Base-by-base conservation (phyloP, 2,113 vertebrate genomes). In the Stictonetta naevosa region DNA sequence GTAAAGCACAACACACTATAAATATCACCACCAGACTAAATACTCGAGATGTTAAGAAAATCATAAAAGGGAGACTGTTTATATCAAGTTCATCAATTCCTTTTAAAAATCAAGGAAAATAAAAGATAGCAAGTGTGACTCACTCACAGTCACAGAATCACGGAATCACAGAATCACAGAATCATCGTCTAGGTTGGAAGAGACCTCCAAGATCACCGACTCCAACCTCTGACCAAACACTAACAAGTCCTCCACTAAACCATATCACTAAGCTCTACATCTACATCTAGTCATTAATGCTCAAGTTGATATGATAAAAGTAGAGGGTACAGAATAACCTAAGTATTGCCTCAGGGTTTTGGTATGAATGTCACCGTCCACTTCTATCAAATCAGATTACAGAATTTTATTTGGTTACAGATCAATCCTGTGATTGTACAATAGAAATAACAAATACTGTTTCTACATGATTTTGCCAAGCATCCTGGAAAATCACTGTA, bases 401-500 rank as follows among this genome's bases (percentile, higher is more conserved):
- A 84, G 80, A 71, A 71, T 52, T 88, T 83, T 92, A 84, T 84
- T 79, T 88, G 71, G 66, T 91, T 81, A 87, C 67, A 96, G 83
- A 96, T 79, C 69, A 66, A 88, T 82, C 71, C 40, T 73, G 53
- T 23, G 66, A 93, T 64, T 90, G 64, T 88, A 71, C 56, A 78
- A 52, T 29, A 84, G 56, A 92, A 91, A 95, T 50, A 96, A 88
- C n/a, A 93, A 88, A 84, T 73, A 69, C 59, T 71, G 63, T 75
- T 95, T 72, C 83, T 46, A 75, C 76, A 77, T 48, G 60, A 94
- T 86, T 92, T 88, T 78, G 33, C 48, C 46, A 15, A n/a, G 56
- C 79, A 91, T 93, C 79, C 90, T 84, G 93, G 92, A 95, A 94
- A 95, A 94, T 81, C 92, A 75, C 79, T 40, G 88, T 31, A 89